Evolutionary conservation across 2,797 vertebrate species (phyloP).

Genomic region (Lepidocolaptes lacrymiger): DNA sequence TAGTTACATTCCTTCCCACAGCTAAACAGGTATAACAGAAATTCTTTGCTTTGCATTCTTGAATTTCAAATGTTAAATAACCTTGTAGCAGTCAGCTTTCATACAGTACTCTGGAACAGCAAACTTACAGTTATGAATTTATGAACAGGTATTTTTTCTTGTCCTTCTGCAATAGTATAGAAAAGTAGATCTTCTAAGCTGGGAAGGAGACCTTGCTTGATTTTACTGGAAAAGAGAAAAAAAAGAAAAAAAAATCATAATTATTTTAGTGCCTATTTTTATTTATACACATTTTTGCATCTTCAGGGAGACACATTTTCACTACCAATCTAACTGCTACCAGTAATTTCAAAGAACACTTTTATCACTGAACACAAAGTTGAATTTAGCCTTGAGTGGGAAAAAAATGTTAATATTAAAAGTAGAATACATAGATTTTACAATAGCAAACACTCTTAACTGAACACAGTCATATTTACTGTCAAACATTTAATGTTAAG

Average conservation of each 20-base stretch:
- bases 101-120: neutral
- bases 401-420: neutral
- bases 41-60: neutral
- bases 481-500: neutral
- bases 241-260: neutral
- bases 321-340: neutral
- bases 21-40: neutral
- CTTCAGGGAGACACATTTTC: neutral
- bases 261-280: neutral
- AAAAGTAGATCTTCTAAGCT: slow-evolving; percentile 98
- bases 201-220: slow-evolving; percentile 91
- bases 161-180: slow-evolving; percentile 97
- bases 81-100: neutral
- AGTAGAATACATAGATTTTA: neutral
- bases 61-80: neutral
- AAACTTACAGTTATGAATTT: slow-evolving; percentile 96
- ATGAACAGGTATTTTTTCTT: slow-evolving; percentile 97
- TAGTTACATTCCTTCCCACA: neutral
- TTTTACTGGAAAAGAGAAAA: slow-evolving; percentile 81
- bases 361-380: neutral
- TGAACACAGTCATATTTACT: neutral
- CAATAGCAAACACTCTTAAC: neutral
- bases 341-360: neutral
- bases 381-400: neutral
- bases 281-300: neutral